A percentile compares a stretch with the other conserved stretches of the same genome.
Evolutionary conservation across 2,113 vertebrate species (phyloP).

Genomic region (Notarius lentiginosus): DNA sequence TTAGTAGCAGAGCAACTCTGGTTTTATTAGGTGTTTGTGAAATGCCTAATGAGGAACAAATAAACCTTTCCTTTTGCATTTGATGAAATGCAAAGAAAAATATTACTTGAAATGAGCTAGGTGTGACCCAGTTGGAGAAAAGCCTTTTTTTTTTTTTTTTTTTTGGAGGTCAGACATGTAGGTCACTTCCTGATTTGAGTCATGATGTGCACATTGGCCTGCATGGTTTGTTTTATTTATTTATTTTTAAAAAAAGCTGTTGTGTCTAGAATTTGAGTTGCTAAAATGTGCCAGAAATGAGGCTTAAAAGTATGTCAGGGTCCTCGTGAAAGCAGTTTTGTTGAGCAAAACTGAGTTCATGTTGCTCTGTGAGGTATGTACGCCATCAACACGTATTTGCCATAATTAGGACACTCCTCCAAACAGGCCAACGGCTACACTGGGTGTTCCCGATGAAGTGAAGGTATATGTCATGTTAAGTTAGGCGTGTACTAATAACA

Average conservation of each 20-base stretch:
- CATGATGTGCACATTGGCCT: background rate
- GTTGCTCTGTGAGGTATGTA: background rate
- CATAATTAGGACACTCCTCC: background rate
- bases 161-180: slow-evolving; percentile 4
- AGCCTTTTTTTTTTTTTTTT: too few species aligned
- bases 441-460: background rate
- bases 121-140: background rate
- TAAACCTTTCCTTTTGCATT: background rate
- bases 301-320: background rate
- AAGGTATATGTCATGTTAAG: background rate
- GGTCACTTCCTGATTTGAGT: slow-evolving; percentile 14
- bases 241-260: too few species aligned
- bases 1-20: background rate
- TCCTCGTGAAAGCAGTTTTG: background rate
- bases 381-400: background rate
- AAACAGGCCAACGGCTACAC: background rate
- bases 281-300: background rate
- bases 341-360: background rate
- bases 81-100: background rate
- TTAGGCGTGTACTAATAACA: background rate
- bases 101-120: slow-evolving; percentile 4
- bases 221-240: background rate
- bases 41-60: background rate
- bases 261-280: background rate
- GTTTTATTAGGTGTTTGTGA: slow-evolving; percentile 25